Conservation (phyloP, 1,140 invertebrate genomes). For the Dendroctonus valens region DNA sequence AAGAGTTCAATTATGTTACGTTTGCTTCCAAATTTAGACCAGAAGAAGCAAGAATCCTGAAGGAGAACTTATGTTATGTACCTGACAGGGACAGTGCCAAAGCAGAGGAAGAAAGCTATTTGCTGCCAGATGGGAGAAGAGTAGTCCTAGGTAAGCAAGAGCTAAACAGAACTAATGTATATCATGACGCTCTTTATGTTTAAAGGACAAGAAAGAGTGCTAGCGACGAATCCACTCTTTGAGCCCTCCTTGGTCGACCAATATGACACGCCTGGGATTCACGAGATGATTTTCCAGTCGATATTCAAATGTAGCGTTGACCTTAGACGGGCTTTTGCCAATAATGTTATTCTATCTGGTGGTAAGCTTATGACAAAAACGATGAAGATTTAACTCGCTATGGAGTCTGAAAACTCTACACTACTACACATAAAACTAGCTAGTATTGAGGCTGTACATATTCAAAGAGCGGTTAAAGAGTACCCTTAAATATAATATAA, state of each 20-base stretch:
- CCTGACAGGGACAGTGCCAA: conserved; percentile 7
- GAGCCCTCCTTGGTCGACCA: conserved; percentile 25
- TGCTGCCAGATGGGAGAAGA: conserved; percentile 28
- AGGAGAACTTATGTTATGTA: conserved; percentile 33
- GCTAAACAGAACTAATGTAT: not conserved
- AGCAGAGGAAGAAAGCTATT: conserved; percentile 19
- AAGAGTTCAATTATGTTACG: not conserved
- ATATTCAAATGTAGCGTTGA: conserved; percentile 30
- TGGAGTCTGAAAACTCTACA: too few relatives aligned
- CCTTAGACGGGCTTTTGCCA: conserved; percentile 23
- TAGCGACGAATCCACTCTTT: conserved; percentile 19
- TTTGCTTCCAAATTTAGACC: conserved; percentile 9
- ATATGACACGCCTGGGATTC: conserved; percentile 27
- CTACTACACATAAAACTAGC: too few relatives aligned
- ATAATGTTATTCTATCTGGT: conserved; percentile 34
- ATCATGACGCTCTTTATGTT: not conserved
- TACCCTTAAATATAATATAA: not conserved
- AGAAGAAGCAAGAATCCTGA: conserved; percentile 26
- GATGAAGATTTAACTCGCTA: not conserved
- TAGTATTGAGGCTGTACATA: too few relatives aligned
- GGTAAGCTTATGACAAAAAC: conserved; percentile 16
- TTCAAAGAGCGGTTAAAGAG: not conserved
- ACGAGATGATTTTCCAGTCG: conserved; percentile 30
- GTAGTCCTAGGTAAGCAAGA: conserved; percentile 16
- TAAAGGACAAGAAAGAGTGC: conserved; percentile 16